These are phyloP conservation scores for Botia kubotai DNA, from an alignment of 2,797 vertebrate genomes.

Conservation along the genomic window DNA sequence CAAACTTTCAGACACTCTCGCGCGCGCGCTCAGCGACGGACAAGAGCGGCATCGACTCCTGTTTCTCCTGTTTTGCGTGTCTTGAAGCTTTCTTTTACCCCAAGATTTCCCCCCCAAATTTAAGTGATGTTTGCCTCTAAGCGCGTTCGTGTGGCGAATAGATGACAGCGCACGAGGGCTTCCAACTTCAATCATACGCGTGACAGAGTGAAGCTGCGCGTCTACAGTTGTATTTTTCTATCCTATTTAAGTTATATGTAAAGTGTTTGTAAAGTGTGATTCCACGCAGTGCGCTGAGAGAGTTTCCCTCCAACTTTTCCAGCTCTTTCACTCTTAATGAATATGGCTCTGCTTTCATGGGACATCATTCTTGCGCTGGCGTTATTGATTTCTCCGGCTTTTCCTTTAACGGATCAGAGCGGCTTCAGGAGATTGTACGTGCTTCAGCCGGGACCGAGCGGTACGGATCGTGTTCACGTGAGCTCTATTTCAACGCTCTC, in stretches of 20 bases:
- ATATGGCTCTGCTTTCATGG: conserved; percentile 82
- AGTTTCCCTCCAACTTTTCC: conserved; percentile 24
- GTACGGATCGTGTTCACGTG: conserved; percentile 71
- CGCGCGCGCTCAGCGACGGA: conserved; percentile 18
- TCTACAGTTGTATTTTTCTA: conserved; percentile 32
- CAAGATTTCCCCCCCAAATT: conserved; percentile 41
- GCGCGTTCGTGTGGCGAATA: conserved; percentile 16
- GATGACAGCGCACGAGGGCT: conserved; percentile 64
- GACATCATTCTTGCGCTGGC: conserved; percentile 72
- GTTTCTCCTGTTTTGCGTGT: too few species aligned
- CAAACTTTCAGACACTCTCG: conserved; percentile 56
- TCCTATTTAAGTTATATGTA: background rate
- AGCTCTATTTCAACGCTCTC: conserved; percentile 75
- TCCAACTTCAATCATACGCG: conserved; percentile 45
- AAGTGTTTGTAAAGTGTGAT: too few species aligned
- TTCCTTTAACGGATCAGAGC: conserved; percentile 75
- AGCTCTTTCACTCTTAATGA: conserved; percentile 59
- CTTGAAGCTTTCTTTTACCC: conserved; percentile 36
- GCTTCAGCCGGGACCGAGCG: conserved; percentile 80
- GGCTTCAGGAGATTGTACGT: conserved; percentile 84
- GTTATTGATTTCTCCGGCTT: conserved; percentile 69
- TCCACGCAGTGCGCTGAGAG: background rate
- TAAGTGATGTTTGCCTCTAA: conserved; percentile 12
- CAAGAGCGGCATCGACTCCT: background rate
- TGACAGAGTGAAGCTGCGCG: conserved; percentile 43